Conservation (phyloP, 1,140 invertebrate species). For the Tenebrio molitor region DNA sequence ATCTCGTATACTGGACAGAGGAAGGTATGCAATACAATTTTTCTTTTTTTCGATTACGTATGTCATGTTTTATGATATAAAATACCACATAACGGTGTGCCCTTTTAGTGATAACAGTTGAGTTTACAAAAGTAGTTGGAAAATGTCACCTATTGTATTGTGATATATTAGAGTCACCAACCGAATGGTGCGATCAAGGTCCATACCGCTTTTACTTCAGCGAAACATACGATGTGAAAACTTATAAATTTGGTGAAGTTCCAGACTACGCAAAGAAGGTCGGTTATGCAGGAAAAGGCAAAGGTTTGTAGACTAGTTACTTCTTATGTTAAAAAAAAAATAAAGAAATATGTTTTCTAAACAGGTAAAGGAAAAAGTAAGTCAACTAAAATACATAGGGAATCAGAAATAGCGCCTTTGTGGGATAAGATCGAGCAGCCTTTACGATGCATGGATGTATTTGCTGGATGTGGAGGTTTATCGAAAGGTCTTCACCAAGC, state of each 20-base stretch:
- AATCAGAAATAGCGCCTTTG: conserved; percentile 57
- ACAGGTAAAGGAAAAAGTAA: conserved; percentile 80
- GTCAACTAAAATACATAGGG: conserved; percentile 67
- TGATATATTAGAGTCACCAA: conserved; percentile 69
- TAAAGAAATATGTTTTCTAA: not conserved
- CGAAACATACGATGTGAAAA: conserved; percentile 75
- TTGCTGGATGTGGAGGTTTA: conserved; percentile 89
- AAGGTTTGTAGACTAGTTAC: not conserved
- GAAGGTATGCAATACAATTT: conserved; percentile 70
- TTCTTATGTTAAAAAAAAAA: too few relatives aligned
- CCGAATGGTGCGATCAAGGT: conserved; percentile 76
- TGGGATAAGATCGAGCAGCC: conserved; percentile 67
- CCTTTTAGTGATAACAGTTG: conserved; percentile 69
- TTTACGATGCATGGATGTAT: conserved; percentile 84
- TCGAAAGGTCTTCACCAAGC: conserved; percentile 81
- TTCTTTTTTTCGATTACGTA: conserved; percentile 45
- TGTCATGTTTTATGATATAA: not conserved
- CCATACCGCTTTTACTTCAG: conserved; percentile 84
- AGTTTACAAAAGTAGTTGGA: conserved; percentile 71
- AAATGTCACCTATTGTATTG: conserved; percentile 75
- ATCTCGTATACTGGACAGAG: conserved; percentile 83
- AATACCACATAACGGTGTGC: conserved; percentile 31
- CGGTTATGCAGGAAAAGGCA: conserved; percentile 72
- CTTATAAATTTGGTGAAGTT: conserved; percentile 74
- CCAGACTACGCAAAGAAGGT: conserved; percentile 72